Percentiles rank a stretch among this genome's conserved stretches.
These are phyloP conservation scores for Lepeophtheirus nordmannii DNA, from an alignment of 2,888 invertebrate species.

Conservation along the genomic window DNA sequence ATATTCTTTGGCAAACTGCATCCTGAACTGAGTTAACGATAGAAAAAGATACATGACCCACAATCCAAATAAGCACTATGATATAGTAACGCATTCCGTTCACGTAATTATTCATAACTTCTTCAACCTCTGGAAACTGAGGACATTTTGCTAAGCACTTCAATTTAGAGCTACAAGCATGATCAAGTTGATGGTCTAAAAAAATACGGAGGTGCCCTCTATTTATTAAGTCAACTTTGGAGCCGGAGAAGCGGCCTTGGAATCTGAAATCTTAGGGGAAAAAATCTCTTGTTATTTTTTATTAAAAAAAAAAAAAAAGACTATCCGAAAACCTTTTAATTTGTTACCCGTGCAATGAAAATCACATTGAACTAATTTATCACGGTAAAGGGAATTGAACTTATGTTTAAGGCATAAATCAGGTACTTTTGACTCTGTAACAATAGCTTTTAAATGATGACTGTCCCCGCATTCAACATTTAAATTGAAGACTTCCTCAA, in stretches of 20 bases:
- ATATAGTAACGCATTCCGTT: background rate
- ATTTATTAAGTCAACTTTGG: background rate
- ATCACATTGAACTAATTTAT: background rate
- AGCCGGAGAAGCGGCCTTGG: background rate
- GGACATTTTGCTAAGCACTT: no score
- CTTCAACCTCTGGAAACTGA: background rate
- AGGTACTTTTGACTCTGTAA: background rate
- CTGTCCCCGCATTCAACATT: background rate
- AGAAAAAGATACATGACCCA: background rate
- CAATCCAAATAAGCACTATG: background rate
- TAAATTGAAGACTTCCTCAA: background rate
- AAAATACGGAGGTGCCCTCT: background rate
- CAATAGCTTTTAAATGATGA: background rate
- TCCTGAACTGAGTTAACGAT: background rate
- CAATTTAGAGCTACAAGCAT: no score
- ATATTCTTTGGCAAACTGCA: background rate
- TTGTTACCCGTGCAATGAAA: background rate
- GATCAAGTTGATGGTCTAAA: background rate
- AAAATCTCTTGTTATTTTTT: background rate
- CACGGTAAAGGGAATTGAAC: constrained; percentile 1
- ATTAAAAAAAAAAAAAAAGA: no score
- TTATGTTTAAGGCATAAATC: background rate
- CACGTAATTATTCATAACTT: background rate
- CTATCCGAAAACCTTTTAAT: background rate
- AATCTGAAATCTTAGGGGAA: background rate